Evolutionary conservation across 2,797 vertebrate genomes (phyloP).

Genomic region (Gorsachius magnificus): DNA sequence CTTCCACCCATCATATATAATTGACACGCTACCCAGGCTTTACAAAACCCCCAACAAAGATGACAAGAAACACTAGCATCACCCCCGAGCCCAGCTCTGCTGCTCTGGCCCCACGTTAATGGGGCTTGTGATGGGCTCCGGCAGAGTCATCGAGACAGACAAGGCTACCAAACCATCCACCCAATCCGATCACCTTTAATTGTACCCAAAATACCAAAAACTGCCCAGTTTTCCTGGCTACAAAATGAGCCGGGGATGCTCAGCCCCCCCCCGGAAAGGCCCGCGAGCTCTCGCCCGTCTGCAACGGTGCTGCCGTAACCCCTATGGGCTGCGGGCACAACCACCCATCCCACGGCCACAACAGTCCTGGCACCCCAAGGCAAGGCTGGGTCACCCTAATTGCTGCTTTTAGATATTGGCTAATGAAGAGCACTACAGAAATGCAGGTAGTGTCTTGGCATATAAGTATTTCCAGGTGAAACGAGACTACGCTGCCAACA

Average conservation of each 20-base stretch:
- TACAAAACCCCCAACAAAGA: slow-evolving; percentile 58
- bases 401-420: background rate
- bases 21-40: slow-evolving; percentile 26
- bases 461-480: background rate
- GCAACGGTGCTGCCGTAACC: accelerated
- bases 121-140: background rate
- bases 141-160: background rate
- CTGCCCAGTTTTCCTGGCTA: background rate
- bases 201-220: background rate
- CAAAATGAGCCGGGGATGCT: background rate
- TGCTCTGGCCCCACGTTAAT: background rate
- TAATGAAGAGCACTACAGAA: background rate
- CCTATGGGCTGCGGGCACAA: accelerated
- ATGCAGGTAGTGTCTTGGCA: background rate
- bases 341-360: background rate
- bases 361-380: background rate
- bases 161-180: background rate
- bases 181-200: background rate
- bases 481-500: background rate
- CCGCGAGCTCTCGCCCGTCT: accelerated
- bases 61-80: slow-evolving; percentile 56
- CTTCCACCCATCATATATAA: slow-evolving; percentile 66
- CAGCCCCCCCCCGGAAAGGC: background rate
- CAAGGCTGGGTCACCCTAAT: background rate
- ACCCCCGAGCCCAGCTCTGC: background rate